These are phyloP conservation scores for Gadus macrocephalus DNA, from an alignment of 2,113 vertebrate genomes.

Conservation along the genomic window DNA sequence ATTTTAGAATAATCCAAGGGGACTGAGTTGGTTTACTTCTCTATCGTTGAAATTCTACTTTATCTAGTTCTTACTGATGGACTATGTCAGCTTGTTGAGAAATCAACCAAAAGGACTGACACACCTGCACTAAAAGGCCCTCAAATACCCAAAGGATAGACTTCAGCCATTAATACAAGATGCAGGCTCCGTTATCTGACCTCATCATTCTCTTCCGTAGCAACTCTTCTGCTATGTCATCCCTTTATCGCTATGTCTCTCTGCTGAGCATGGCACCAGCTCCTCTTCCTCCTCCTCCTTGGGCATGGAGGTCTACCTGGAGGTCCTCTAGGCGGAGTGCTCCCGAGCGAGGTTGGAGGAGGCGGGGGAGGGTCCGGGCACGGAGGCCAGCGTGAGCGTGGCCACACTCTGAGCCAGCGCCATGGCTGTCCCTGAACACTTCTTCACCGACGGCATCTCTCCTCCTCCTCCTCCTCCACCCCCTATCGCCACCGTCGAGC, in stretches of 20 bases:
- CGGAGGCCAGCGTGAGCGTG: slow-evolving; percentile 41
- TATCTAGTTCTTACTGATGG: background rate
- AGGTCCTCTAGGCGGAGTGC: slow-evolving; percentile 8
- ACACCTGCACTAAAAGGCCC: too few species aligned
- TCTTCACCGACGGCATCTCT: slow-evolving; percentile 62
- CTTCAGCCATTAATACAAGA: too few species aligned
- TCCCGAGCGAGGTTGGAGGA: slow-evolving; percentile 6
- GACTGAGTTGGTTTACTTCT: too few species aligned
- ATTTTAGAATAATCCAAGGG: too few species aligned
- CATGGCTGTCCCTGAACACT: slow-evolving; percentile 49
- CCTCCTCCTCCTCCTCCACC: slow-evolving; percentile 14
- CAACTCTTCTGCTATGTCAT: too few species aligned
- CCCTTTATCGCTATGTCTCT: too few species aligned
- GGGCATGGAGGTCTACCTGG: background rate
- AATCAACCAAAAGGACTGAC: too few species aligned
- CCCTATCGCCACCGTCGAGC: background rate
- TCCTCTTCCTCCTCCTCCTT: slow-evolving; percentile 7
- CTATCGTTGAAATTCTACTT: too few species aligned
- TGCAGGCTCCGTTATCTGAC: too few species aligned
- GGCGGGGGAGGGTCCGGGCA: slow-evolving; percentile 22
- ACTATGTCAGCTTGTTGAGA: background rate
- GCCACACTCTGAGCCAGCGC: slow-evolving; percentile 59
- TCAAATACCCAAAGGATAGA: too few species aligned
- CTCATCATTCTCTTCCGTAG: too few species aligned
- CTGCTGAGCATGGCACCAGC: too few species aligned